Percentiles rank a stretch among this genome's conserved stretches.
Evolutionary conservation across 2,113 vertebrate genomes (phyloP).

Genomic region (Podiceps cristatus): DNA sequence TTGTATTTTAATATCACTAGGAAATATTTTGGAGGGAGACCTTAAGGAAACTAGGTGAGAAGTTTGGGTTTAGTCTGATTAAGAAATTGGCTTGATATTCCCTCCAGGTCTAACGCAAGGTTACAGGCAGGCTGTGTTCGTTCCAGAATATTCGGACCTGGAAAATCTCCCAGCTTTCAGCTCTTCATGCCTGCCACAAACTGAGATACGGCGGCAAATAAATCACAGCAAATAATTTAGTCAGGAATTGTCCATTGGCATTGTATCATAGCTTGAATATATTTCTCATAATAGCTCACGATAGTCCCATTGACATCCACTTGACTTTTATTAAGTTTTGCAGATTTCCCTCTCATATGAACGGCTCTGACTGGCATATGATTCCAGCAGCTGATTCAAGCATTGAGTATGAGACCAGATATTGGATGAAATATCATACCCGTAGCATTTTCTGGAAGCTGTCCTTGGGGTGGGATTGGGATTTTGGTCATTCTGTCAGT

Average conservation of each 20-base stretch:
- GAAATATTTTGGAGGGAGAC: neutral
- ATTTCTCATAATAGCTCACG: slow-evolving; percentile 61
- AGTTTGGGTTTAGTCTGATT: neutral
- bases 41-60: neutral
- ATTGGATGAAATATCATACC: neutral
- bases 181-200: neutral
- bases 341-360: slow-evolving; percentile 2
- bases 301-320: slow-evolving; percentile 64
- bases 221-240: slow-evolving; percentile 47
- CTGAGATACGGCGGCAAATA: neutral
- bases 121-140: neutral
- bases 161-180: slow-evolving; percentile 15
- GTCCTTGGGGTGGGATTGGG: neutral
- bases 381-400: slow-evolving; percentile 3
- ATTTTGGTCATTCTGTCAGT: neutral
- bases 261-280: slow-evolving; percentile 61
- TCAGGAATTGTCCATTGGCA: slow-evolving; percentile 45
- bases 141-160: slow-evolving; percentile 4
- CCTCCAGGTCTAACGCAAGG: neutral
- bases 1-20: neutral
- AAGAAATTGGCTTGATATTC: neutral
- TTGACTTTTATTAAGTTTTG: slow-evolving; percentile 71
- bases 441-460: neutral
- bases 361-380: neutral
- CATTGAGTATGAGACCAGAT: neutral